These are phyloP conservation scores for Holacanthella duospinosa DNA, from an alignment of 2,888 invertebrate genomes.

Conservation along the genomic window DNA sequence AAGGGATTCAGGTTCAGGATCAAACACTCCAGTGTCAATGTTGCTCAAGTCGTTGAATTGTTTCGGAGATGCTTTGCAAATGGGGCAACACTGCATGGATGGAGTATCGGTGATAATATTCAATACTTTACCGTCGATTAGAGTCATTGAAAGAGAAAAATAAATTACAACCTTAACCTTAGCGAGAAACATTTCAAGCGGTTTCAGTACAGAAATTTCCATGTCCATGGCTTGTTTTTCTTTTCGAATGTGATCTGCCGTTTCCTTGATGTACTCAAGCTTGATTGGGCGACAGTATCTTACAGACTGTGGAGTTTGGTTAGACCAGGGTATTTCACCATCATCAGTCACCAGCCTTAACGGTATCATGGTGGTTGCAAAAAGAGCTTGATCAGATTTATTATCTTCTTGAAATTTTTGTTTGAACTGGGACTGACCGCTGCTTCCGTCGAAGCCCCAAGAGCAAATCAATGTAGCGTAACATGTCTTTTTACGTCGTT, in stretches of 20 bases:
- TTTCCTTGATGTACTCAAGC: conserved; percentile 4
- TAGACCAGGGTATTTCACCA: conserved; percentile 1
- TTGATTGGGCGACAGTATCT: conserved; percentile 6
- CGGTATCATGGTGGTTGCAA: conserved; percentile 14
- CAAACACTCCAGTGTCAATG: background rate
- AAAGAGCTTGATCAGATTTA: background rate
- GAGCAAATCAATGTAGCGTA: background rate
- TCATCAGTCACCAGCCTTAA: background rate
- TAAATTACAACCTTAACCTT: conserved; percentile 1
- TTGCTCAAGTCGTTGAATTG: conserved; percentile 9
- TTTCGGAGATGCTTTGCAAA: conserved; percentile 10
- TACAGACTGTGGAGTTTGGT: conserved; percentile 5
- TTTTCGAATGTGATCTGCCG: background rate
- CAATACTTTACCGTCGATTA: conserved; percentile 20
- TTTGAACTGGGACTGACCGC: conserved; percentile 14
- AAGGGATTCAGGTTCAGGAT: background rate
- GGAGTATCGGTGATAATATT: conserved; percentile 2
- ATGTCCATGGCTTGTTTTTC: background rate
- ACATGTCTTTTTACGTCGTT: too few species aligned
- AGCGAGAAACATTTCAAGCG: background rate
- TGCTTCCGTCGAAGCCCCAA: conserved; percentile 18
- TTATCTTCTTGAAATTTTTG: background rate
- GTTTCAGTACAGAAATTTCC: background rate
- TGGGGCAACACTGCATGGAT: conserved; percentile 12
- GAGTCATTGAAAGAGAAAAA: conserved; percentile 7